These are phyloP conservation scores for Mastacembelus armatus DNA, from an alignment of 2,797 vertebrate genomes.

Conservation along the genomic window DNA sequence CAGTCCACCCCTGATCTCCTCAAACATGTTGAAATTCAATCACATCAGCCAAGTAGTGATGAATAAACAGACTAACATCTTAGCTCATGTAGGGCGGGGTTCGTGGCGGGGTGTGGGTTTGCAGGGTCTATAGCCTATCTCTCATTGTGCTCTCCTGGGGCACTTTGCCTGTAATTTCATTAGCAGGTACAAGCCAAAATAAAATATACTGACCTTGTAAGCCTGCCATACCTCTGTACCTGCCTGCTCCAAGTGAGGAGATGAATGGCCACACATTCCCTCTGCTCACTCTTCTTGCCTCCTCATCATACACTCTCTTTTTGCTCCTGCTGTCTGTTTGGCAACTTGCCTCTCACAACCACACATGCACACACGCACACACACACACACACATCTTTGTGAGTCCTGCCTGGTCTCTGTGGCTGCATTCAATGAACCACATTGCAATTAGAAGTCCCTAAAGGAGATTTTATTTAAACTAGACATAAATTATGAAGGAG, in stretches of 20 bases:
- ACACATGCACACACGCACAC: slow-evolving; percentile 1
- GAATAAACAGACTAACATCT: slow-evolving; percentile 48
- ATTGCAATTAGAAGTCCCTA: no score
- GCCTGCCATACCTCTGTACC: slow-evolving; percentile 71
- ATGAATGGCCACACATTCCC: slow-evolving; percentile 58
- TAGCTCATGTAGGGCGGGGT: slow-evolving; percentile 30
- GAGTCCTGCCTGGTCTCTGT: slow-evolving; percentile 49
- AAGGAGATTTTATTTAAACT: no score
- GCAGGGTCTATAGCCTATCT: slow-evolving; percentile 52
- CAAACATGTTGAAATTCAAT: slow-evolving; percentile 32
- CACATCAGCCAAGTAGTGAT: slow-evolving; percentile 15
- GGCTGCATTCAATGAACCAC: no score
- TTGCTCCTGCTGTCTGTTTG: slow-evolving; percentile 63
- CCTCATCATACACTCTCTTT: slow-evolving; percentile 46
- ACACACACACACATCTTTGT: slow-evolving; percentile 6
- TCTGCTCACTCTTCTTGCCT: slow-evolving; percentile 35
- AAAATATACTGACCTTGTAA: slow-evolving; percentile 86
- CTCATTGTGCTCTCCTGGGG: slow-evolving; percentile 59
- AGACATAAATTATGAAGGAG: no score
- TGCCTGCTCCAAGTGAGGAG: slow-evolving; percentile 55
- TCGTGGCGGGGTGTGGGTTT: not conserved
- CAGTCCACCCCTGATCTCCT: not conserved
- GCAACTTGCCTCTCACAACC: slow-evolving; percentile 52
- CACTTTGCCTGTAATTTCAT: slow-evolving; percentile 79
- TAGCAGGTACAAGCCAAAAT: slow-evolving; percentile 76